Percentiles rank a stretch among this genome's conserved stretches.
phyloP scores from a whole-genome alignment of 2,797 vertebrate species.

The Nannoperca obscura region DNA sequence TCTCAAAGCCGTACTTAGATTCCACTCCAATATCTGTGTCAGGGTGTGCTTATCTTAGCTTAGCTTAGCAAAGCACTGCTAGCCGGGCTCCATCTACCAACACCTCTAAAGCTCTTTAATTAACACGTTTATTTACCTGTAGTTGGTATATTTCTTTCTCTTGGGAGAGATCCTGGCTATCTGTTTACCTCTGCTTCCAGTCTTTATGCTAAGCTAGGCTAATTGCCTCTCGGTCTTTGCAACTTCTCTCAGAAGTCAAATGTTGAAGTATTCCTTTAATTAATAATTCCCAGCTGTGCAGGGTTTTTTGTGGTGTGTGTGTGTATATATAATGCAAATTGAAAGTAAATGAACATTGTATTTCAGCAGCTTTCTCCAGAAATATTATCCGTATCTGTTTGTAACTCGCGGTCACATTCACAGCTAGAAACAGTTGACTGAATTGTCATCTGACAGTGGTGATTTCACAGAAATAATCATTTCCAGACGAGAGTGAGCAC shows the following conservation, averaged over 20 bases:
- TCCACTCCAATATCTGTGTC: neutral
- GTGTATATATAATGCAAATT: neutral
- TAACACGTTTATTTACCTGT: neutral
- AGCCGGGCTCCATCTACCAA: neutral
- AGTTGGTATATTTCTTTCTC: too few relatives aligned
- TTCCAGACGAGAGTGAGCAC: neutral
- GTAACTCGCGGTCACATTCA: neutral
- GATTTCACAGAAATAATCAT: slow-evolving; percentile 5
- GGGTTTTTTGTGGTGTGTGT: neutral
- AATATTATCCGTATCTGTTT: neutral
- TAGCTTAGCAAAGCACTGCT: neutral
- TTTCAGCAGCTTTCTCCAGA: neutral
- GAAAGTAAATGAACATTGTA: neutral
- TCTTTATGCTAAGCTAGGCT: neutral
- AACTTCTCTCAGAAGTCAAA: neutral
- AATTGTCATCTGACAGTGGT: neutral
- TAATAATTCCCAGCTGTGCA: neutral
- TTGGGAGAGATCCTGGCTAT: neutral
- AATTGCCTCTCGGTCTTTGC: neutral
- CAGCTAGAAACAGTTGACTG: neutral
- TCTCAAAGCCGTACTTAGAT: neutral
- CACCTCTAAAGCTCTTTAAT: neutral
- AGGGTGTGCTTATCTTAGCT: neutral
- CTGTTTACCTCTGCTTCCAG: neutral
- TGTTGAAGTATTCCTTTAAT: neutral